Evolutionary conservation across 2,888 invertebrate genomes (phyloP).

Genomic region (Athrips mouffetella): DNA sequence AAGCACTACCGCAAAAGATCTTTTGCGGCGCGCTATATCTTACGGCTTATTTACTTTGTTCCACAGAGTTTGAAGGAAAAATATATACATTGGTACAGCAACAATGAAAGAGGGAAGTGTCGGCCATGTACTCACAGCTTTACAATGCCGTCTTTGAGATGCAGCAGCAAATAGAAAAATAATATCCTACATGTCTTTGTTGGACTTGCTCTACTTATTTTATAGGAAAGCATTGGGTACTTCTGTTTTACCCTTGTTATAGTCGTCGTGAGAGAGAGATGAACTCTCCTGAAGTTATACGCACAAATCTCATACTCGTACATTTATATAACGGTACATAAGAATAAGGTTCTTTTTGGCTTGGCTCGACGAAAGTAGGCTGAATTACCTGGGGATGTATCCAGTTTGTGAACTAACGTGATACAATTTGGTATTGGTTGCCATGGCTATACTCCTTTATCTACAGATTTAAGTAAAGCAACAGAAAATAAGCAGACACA

Average conservation of each 20-base stretch:
- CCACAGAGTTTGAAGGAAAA: conserved; percentile 14
- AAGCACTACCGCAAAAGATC: conserved; percentile 31
- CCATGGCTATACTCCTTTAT: too few relatives aligned
- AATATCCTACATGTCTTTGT: background rate
- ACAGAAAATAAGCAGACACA: too few relatives aligned
- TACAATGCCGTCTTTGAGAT: background rate
- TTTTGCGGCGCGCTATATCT: conserved; percentile 35
- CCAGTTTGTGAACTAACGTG: too few relatives aligned
- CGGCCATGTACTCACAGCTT: conserved; percentile 1
- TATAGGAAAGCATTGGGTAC: background rate
- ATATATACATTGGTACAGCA: conserved; percentile 11
- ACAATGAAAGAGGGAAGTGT: conserved; percentile 16
- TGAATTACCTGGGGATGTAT: too few relatives aligned
- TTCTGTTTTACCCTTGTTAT: background rate
- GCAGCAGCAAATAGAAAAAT: conserved; percentile 8
- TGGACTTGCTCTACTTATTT: background rate
- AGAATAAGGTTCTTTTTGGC: too few relatives aligned
- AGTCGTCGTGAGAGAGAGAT: too few relatives aligned
- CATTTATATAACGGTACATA: too few relatives aligned
- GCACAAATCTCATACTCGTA: too few relatives aligned
- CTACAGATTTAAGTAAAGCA: too few relatives aligned
- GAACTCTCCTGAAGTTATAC: too few relatives aligned
- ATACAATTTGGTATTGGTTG: too few relatives aligned
- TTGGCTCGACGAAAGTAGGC: too few relatives aligned
- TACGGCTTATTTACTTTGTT: conserved; percentile 35